Base-by-base conservation (phyloP, 2,888 invertebrate species). In the Zygothrica quintamaculata region DNA sequence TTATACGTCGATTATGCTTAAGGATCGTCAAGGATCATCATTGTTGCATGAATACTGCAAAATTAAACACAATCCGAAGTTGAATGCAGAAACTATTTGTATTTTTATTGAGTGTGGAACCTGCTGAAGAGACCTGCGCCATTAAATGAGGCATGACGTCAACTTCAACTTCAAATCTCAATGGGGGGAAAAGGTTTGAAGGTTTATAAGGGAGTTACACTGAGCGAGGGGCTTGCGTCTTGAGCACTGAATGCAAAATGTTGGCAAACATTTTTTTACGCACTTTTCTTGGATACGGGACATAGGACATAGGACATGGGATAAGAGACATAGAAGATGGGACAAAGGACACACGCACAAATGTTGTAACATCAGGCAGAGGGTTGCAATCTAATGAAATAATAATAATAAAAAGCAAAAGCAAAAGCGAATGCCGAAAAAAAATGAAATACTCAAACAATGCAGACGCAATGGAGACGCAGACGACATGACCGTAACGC, bases 311-410 rank as follows among this genome's bases (percentile, higher is more conserved):
- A 36, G 26, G 12, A 12, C 26, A 26, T 16, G 36, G 51, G 47
- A 64, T 42, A 51, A 13, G 11, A 18, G 12, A 31, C 31, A 31
- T 1, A 11, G 31, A 9, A 31, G 6, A n/a, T n/a, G 9, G 44
- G 4, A 52, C 66, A 67, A 50, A 59, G 65, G 55, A 59, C 51
- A 77, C 51, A 77, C 65, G 65, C 65, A 47, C 56, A 46, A 39
- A 56, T 37, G 52, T 47, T 37, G 36, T 44, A 36, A 40, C 64
- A 53, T 26, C 44, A 50, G 34, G n/a, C n/a, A n/a, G 66, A 70
- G 80, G 80, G 80, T 80, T 80, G 80, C 77, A 84, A 84, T 79
- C 84, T 79, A 79, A 79, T 79, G 77, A 79, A 84, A 84, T 84
- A 79, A 82, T 82, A 82, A 79, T 76, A 82, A 78, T 73, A 81